A percentile compares a stretch with the other conserved stretches of the same genome.
Evolutionary conservation across 1,140 invertebrate genomes (phyloP).

Genomic region (Philopotamus ludificatus): DNA sequence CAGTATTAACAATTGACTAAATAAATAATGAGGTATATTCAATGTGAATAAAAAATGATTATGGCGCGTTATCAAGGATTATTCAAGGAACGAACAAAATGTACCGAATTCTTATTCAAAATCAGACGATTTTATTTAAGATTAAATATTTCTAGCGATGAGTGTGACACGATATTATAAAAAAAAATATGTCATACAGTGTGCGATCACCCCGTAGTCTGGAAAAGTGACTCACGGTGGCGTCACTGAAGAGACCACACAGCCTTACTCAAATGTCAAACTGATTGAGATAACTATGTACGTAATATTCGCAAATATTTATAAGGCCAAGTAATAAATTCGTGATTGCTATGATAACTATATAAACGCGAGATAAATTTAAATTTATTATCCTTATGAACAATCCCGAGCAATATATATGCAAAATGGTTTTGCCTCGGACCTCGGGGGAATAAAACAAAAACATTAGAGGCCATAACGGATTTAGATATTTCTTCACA

Average conservation of each 20-base stretch:
- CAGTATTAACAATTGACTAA: too few relatives aligned
- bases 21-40: too few relatives aligned
- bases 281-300: slow-evolving; percentile 7
- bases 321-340: too few relatives aligned
- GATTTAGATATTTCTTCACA: not conserved
- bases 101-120: too few relatives aligned
- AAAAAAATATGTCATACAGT: too few relatives aligned
- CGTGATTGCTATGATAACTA: not conserved
- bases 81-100: too few relatives aligned
- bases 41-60: too few relatives aligned
- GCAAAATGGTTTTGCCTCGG: not conserved
- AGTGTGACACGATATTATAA: not conserved
- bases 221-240: slow-evolving; percentile 17
- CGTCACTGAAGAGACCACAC: slow-evolving; percentile 15
- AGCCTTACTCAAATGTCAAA: slow-evolving; percentile 22
- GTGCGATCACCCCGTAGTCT: slow-evolving; percentile 26
- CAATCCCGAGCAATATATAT: not conserved
- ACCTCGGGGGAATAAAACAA: not conserved
- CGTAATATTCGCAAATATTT: not conserved
- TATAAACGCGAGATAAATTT: not conserved
- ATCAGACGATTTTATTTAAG: too few relatives aligned
- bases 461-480: not conserved
- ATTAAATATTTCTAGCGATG: not conserved
- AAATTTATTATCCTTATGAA: not conserved
- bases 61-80: too few relatives aligned